Percentiles rank a stretch among this genome's conserved stretches.
Conservation (phyloP, 1,140 invertebrate genomes). For the Argopecten irradians region DNA sequence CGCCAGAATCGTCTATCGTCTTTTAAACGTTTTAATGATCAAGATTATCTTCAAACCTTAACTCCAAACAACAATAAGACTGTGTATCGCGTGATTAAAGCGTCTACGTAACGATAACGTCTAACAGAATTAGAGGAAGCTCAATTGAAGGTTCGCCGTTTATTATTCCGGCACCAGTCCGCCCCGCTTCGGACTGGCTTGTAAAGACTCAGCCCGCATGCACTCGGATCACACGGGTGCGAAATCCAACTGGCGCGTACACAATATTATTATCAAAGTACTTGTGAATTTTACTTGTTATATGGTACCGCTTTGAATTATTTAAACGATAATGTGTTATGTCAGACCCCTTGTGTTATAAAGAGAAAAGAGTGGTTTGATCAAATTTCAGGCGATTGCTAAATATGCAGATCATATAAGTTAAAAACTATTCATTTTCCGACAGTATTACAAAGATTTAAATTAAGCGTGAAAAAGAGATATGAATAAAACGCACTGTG, state of each 20-base stretch:
- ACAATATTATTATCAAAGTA: constrained; percentile 23
- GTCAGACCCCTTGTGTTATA: neutral
- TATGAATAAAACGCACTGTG: neutral
- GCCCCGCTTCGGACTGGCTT: neutral
- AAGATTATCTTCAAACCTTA: constrained; percentile 12
- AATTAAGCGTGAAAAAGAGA: constrained; percentile 18
- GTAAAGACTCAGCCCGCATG: neutral
- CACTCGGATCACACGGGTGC: constrained; percentile 12
- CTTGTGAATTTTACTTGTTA: constrained; percentile 21
- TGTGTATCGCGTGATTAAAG: neutral
- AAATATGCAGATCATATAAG: neutral
- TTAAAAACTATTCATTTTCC: neutral
- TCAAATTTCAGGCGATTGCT: neutral
- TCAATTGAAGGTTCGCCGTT: neutral
- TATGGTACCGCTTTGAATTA: constrained; percentile 10
- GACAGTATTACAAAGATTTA: neutral
- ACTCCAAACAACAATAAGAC: constrained; percentile 21
- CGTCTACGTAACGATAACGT: neutral
- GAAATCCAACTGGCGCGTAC: constrained; percentile 8
- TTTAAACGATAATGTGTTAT: constrained; percentile 16
- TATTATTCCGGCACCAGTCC: neutral
- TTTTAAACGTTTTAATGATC: constrained; percentile 23
- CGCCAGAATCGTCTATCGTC: constrained; percentile 4
- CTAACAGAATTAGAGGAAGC: constrained; percentile 21
- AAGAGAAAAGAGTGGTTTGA: constrained; percentile 16